phyloP scores from a whole-genome alignment of 2,113 vertebrate species.

The Serinus canaria region DNA sequence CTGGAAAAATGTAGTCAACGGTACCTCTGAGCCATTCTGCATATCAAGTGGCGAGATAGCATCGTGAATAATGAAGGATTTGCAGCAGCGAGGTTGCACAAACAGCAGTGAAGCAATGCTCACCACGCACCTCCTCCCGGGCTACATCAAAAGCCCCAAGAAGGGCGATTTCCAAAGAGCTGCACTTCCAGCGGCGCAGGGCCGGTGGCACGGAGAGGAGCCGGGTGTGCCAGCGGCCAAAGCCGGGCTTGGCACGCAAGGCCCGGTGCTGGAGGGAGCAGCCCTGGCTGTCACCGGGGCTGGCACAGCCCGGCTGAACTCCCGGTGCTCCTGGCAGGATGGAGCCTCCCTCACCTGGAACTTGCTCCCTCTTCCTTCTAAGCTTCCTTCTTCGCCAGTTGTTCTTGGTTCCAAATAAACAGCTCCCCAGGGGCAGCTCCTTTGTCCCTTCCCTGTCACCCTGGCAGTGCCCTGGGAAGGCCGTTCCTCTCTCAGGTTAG shows the following conservation, averaged over 20 bases:
- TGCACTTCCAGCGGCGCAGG: not conserved
- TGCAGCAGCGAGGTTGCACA: slow-evolving; percentile 47
- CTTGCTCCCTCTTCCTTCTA: not conserved
- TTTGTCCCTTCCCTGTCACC: not conserved
- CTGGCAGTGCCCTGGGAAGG: not conserved
- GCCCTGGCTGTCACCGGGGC: not conserved
- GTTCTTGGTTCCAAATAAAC: not conserved
- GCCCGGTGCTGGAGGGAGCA: not conserved
- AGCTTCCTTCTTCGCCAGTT: not conserved
- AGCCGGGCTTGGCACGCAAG: not conserved
- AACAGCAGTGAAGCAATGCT: slow-evolving; percentile 21
- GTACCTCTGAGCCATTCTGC: slow-evolving; percentile 54
- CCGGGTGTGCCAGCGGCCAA: not conserved
- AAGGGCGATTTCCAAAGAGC: not conserved
- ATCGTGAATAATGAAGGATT: slow-evolving; percentile 42
- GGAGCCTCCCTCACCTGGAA: not conserved
- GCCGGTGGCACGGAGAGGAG: not conserved
- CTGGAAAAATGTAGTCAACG: slow-evolving; percentile 62
- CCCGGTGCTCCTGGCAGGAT: not conserved
- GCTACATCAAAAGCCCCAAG: not conserved
- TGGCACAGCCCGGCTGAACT: not conserved
- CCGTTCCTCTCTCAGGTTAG: not conserved
- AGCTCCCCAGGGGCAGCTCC: no score
- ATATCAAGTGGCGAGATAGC: slow-evolving; percentile 49
- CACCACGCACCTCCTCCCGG: not conserved